Conservation (phyloP, 2,888 invertebrate genomes). For the Holacanthella duospinosa region DNA sequence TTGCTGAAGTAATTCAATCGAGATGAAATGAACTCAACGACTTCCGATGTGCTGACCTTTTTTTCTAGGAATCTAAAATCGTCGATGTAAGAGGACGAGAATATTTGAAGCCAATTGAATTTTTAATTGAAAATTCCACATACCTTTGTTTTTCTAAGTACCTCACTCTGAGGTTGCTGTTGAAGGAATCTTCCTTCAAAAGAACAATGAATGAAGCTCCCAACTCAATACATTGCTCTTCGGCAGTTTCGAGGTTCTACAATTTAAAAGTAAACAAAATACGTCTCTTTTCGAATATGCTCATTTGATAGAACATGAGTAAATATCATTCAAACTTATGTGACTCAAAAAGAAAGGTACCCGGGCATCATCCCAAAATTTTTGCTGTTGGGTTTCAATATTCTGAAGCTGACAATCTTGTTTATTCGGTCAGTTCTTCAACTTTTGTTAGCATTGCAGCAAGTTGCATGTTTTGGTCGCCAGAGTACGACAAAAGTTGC, state of each 20-base stretch:
- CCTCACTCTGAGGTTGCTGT: conserved; percentile 45
- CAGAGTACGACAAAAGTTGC: background rate
- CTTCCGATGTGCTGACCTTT: conserved; percentile 51
- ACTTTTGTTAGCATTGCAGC: too few relatives aligned
- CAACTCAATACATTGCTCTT: conserved; percentile 51
- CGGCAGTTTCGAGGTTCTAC: conserved; percentile 55
- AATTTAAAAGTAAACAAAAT: conserved; percentile 13
- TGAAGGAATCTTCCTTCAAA: conserved; percentile 52
- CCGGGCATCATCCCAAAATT: too few relatives aligned
- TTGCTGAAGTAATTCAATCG: background rate
- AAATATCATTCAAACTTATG: too few relatives aligned
- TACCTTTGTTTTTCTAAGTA: conserved; percentile 54
- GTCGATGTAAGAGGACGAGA: background rate
- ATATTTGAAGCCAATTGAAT: background rate
- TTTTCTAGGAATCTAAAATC: conserved; percentile 52
- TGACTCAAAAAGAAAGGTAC: too few relatives aligned
- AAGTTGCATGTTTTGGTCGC: too few relatives aligned
- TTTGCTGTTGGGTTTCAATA: too few relatives aligned
- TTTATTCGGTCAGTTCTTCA: too few relatives aligned
- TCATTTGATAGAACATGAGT: too few relatives aligned
- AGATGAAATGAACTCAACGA: conserved; percentile 56
- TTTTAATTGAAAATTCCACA: background rate
- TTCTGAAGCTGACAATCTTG: too few relatives aligned
- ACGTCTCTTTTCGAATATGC: conserved; percentile 2
- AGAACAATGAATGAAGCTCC: conserved; percentile 56